Conservation (phyloP, 2,113 vertebrate species). For the Pipra filicauda region DNA sequence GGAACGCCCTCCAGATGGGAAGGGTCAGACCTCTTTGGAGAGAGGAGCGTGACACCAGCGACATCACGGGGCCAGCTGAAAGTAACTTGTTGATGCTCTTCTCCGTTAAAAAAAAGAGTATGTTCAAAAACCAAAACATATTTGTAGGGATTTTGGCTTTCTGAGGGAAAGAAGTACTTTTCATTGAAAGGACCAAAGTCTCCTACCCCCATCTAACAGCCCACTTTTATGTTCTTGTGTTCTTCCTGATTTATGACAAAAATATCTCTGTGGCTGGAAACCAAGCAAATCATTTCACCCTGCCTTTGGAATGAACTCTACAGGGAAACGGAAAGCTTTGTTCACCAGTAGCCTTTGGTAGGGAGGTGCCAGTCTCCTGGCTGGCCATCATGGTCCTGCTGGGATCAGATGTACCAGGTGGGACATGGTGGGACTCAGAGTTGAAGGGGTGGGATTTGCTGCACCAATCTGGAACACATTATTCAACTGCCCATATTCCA, state of each 20-base stretch:
- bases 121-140: not conserved
- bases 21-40: not conserved
- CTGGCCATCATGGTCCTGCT: not conserved
- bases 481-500: not conserved
- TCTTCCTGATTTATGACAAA: not conserved
- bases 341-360: not conserved
- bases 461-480: accelerated
- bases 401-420: not conserved
- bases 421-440: not conserved
- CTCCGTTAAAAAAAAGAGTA: accelerated
- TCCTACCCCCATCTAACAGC: not conserved
- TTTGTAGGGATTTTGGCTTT: not conserved
- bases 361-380: not conserved
- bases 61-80: not conserved
- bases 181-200: not conserved
- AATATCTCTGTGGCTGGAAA: not conserved
- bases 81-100: not conserved
- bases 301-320: not conserved
- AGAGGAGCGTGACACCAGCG: not conserved
- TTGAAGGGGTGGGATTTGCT: not conserved
- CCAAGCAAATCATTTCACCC: not conserved
- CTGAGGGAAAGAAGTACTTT: not conserved
- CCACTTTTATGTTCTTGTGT: not conserved
- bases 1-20: not conserved
- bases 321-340: not conserved